Evolutionary conservation across 2,797 vertebrate genomes (phyloP), one percentile per base, ranked within the genome.

Genomic region (Hephaestus fuliginosus): DNA sequence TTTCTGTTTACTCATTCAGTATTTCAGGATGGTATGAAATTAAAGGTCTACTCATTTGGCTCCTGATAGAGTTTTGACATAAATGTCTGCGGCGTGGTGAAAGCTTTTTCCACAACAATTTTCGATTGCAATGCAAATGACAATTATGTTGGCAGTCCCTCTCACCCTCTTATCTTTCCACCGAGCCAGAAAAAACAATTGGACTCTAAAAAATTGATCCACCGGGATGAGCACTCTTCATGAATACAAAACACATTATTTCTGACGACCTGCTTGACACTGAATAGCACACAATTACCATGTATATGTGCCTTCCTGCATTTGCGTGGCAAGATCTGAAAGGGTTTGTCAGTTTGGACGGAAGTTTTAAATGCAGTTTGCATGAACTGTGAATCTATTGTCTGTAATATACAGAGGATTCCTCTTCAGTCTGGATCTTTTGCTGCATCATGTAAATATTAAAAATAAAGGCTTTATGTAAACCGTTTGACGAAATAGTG

Each of bases 201-300:
- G 86, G 84, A 87, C 79, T 81, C 74, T 65, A 69, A 86, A 89
- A 90, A 91, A 87, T 86, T 65, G 70, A 92, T 91, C 89, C 78
- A 74, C 46, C 5, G 33, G 80, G 86, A 86, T 79, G 83, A 88
- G 81, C 39, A 5, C 78, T 75, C 81, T 77, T 66, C 87, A 90
- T 93, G 92, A 94, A 94, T 94, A 91, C 78, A 83, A 87, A 94
- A 77, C 89, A 53, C 73, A 70, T 88, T 87, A 81, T 89, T 86
- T 81, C 52, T 61, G 67, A 78, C 83, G 86, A 91, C 90, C 93
- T 86, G 88, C 81, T 84, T 88, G 87, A 87, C 88, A 85, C 75
- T 3, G 74, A 89, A 81, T 57, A 60, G 87, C 85, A 84, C 81
- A 79, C 85, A 89, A 89, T 91, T 88, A 90, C 83, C 80, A 79